Conservation (phyloP, 2,113 vertebrate species). For the Agapornis roseicollis region DNA sequence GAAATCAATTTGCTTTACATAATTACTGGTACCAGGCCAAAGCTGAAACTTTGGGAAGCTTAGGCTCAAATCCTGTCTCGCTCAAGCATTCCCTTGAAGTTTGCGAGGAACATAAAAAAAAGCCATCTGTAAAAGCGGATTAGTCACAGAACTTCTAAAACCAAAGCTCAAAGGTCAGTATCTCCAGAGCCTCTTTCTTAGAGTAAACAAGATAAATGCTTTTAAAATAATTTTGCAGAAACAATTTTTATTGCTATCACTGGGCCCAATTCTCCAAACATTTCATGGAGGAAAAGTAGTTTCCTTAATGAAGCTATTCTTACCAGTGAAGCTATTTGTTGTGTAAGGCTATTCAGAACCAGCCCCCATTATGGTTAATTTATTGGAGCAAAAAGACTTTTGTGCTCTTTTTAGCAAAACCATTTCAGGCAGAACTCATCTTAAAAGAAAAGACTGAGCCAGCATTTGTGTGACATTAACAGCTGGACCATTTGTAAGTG, state of each 20-base stretch:
- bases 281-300: neutral
- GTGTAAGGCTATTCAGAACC: neutral
- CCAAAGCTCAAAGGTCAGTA: conserved; percentile 4
- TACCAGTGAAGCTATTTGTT: neutral
- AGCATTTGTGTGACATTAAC: neutral
- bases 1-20: conserved; percentile 58
- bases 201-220: neutral
- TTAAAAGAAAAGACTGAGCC: neutral
- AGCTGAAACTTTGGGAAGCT: conserved; percentile 25
- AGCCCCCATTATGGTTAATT: neutral
- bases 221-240: conserved; percentile 2
- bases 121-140: conserved; percentile 22
- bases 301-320: neutral
- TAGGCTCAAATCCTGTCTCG: conserved; percentile 54
- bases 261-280: neutral
- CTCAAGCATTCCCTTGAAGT: conserved; percentile 58
- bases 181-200: neutral
- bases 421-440: neutral
- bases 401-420: neutral
- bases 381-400: neutral
- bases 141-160: conserved; percentile 53
- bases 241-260: conserved; percentile 10
- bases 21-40: conserved; percentile 60
- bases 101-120: conserved; percentile 59
- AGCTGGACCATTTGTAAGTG: neutral